Base-by-base conservation (phyloP, 2,888 invertebrate species). In the Rhagonycha lutea region DNA sequence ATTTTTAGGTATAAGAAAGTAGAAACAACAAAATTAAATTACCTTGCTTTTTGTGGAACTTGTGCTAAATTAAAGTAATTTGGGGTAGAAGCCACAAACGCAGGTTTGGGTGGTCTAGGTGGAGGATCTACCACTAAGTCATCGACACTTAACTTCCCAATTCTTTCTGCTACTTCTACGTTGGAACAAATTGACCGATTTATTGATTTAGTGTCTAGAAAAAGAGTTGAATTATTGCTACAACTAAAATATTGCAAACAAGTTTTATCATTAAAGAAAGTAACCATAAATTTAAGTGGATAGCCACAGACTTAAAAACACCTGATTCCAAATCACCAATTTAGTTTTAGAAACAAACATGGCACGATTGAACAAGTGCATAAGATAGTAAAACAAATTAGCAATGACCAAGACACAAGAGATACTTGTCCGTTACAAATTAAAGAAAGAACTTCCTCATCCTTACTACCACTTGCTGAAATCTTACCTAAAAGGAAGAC, bases 71-170 rank as follows among this genome's bases (percentile, higher is more conserved):
- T 90, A 75, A 89, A 85, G 82, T 90, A 89, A 82, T 88, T 89
- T 72, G 89, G 89, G 60, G 88, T 86, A 70, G 87, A 85, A 79
- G 87, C 88, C 85, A 91, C 87, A 77, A 91, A 89, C 29, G 91
- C 89, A 0, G 94, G 94, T 87, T 96, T 96, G 0, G 95, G 94
- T 5, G 95, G 94, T 72, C 94, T 89, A 4, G 94, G 94, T 8
- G 94, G 94, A 2, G 93, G 91, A 10, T 79, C 77, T 70, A 79
- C 63, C 68, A 77, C 72, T 67, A 72, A 70, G 12, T 83, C 82
- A 18, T 85, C 82, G 5, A 84, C 77, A 67, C 78, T 72, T 62
- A 78, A 62, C 77, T 83, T 73, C 60, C 74, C 74, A 47, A 76
- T 69, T 61, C 73, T 74, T 69, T 75, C 73, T 14, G 74, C 47